Conservation (phyloP, 2,797 vertebrate genomes). For the Sebastiscus tertius region DNA sequence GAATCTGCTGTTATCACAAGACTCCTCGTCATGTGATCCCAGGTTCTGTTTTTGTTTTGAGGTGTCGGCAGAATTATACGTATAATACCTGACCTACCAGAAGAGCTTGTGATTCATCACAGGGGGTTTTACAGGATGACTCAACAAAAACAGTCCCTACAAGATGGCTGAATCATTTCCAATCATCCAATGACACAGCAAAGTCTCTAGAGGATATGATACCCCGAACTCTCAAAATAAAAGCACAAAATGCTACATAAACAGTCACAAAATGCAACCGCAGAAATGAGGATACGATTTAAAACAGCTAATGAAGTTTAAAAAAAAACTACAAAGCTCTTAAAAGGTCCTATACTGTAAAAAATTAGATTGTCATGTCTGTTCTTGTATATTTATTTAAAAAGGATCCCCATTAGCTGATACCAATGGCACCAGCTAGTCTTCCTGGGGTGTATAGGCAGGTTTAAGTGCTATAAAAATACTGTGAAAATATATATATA, state of each 20-base stretch:
- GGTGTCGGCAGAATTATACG: neutral
- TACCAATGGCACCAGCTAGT: too few relatives aligned
- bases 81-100: neutral
- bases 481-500: too few relatives aligned
- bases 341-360: too few relatives aligned
- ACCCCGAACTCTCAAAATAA: neutral
- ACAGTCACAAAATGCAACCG: neutral
- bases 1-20: conserved; percentile 27
- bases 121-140: neutral
- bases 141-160: neutral
- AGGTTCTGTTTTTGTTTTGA: neutral
- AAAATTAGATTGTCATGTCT: too few relatives aligned
- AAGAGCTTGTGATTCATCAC: neutral
- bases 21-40: neutral
- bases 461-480: too few relatives aligned
- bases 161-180: neutral
- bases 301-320: neutral
- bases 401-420: too few relatives aligned
- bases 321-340: too few relatives aligned
- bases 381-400: too few relatives aligned
- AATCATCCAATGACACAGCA: neutral
- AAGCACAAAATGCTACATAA: neutral
- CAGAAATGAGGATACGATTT: neutral
- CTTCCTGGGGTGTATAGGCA: too few relatives aligned
- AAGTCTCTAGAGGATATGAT: too few relatives aligned